phyloP scores from a whole-genome alignment of 2,113 vertebrate genomes.

The Murina feae region DNA sequence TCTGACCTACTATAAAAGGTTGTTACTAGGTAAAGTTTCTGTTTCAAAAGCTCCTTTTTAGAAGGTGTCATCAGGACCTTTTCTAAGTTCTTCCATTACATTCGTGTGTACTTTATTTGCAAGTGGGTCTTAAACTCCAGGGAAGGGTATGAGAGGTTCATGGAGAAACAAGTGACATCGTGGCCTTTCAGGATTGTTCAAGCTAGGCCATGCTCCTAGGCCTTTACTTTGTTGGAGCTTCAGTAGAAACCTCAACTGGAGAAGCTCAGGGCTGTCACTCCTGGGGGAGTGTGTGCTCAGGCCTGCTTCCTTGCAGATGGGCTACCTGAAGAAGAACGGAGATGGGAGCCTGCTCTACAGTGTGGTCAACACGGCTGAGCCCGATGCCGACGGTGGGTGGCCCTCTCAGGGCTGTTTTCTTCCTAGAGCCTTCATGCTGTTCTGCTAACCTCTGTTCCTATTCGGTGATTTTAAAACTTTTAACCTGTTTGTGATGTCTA shows the following conservation, averaged over 20 bases:
- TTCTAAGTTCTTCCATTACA: background rate
- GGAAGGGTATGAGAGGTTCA: accelerated
- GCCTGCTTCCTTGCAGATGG: constrained; percentile 85
- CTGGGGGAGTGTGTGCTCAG: background rate
- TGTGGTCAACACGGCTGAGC: constrained; percentile 92
- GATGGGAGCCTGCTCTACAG: constrained; percentile 90
- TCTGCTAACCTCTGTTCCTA: background rate
- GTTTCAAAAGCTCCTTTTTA: background rate
- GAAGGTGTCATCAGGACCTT: background rate
- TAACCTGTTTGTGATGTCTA: background rate
- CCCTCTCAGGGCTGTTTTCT: background rate
- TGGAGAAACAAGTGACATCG: accelerated
- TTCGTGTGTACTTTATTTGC: accelerated
- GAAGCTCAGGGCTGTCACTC: background rate
- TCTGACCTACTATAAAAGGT: background rate
- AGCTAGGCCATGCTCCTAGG: accelerated
- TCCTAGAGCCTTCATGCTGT: background rate
- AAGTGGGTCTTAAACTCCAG: background rate
- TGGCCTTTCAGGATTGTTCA: no score
- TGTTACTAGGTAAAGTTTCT: background rate
- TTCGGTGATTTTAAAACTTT: background rate
- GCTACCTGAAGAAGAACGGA: constrained; percentile 90
- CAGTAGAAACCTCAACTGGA: background rate
- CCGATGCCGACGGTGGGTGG: constrained; percentile 90
- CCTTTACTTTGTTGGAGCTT: accelerated